Percentiles rank a stretch among this genome's conserved stretches.
Evolutionary conservation across 2,888 invertebrate genomes (phyloP).

Genomic region (Parapristionchus giblindavisi): DNA sequence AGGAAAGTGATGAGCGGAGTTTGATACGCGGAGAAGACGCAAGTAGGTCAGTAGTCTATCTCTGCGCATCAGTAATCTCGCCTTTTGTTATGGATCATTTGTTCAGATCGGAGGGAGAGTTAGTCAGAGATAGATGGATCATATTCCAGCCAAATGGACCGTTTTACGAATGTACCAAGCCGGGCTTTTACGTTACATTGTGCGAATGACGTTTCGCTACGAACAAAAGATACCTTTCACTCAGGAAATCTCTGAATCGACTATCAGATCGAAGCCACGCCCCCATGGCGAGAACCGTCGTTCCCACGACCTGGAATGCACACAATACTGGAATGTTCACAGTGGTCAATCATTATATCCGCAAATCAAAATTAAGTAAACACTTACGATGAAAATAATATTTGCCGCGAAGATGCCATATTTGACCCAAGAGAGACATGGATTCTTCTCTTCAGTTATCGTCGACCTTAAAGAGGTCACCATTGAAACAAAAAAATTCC

Average conservation of each 20-base stretch:
- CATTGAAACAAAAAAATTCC: too few species aligned
- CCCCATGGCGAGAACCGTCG: slow-evolving; percentile 58
- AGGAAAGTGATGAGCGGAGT: too few species aligned
- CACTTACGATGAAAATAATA: slow-evolving; percentile 57
- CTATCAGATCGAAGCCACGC: slow-evolving; percentile 66
- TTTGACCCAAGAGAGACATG: slow-evolving; percentile 51
- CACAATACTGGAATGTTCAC: background rate
- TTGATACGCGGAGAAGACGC: too few species aligned
- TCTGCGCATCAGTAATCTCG: too few species aligned
- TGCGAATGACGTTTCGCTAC: too few species aligned
- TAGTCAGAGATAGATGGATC: too few species aligned
- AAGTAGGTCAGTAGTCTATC: too few species aligned
- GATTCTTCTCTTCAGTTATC: slow-evolving; percentile 27
- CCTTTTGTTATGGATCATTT: too few species aligned
- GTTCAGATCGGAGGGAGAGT: too few species aligned
- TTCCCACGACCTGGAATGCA: slow-evolving; percentile 59
- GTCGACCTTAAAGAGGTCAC: slow-evolving; percentile 21
- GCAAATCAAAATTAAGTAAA: background rate
- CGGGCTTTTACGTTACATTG: too few species aligned
- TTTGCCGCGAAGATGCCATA: slow-evolving; percentile 62
- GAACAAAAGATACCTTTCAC: slow-evolving; percentile 66
- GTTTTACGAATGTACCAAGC: too few species aligned
- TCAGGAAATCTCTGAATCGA: slow-evolving; percentile 67
- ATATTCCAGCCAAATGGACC: too few species aligned
- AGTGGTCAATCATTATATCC: background rate